These are phyloP conservation scores for Lutraria lutraria DNA, from an alignment of 2,888 invertebrate genomes.

Conservation along the genomic window DNA sequence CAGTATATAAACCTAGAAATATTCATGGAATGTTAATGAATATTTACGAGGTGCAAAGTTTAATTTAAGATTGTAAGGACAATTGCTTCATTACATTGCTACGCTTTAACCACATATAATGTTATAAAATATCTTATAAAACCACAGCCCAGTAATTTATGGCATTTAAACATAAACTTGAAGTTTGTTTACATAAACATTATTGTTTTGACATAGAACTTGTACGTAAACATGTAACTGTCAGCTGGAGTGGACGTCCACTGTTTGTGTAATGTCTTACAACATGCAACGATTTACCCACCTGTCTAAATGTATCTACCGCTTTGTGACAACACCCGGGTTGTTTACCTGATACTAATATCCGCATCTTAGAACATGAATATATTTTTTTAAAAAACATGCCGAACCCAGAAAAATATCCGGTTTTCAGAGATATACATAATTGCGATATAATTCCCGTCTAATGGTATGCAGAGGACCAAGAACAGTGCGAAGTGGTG, in stretches of 20 bases:
- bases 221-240: slow-evolving; percentile 1
- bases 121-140: slow-evolving; percentile 1
- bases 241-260: neutral
- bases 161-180: slow-evolving; percentile 3
- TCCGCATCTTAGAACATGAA: no score
- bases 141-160: neutral
- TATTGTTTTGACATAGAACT: neutral
- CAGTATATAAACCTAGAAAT: slow-evolving; percentile 16
- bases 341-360: no score
- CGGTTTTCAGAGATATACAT: no score
- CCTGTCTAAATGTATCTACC: neutral
- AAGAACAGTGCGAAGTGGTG: no score
- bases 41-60: slow-evolving; percentile 16
- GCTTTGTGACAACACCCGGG: neutral
- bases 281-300: neutral
- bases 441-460: no score
- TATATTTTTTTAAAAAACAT: no score
- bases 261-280: neutral
- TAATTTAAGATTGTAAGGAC: slow-evolving; percentile 9
- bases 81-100: neutral
- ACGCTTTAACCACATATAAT: neutral
- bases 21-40: slow-evolving; percentile 8
- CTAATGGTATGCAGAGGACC: no score
- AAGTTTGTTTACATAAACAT: slow-evolving; percentile 19
- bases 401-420: no score